These are phyloP conservation scores for Listronotus oregonensis DNA, from an alignment of 1,140 invertebrate species.

Conservation along the genomic window DNA sequence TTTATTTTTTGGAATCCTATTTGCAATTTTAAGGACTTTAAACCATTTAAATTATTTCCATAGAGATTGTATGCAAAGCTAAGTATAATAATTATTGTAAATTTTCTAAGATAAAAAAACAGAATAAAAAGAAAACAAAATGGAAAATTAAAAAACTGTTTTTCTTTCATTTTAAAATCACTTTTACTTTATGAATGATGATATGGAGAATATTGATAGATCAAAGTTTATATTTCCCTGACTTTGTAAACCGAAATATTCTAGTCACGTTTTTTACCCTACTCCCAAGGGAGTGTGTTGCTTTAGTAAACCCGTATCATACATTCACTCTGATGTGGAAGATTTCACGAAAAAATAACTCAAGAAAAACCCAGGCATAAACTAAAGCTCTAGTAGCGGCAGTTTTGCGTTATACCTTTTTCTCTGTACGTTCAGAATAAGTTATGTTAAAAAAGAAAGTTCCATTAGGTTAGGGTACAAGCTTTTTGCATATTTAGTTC, in stretches of 20 bases:
- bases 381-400: conserved; percentile 11
- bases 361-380: conserved; percentile 19
- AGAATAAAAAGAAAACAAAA: too few relatives aligned
- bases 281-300: conserved; percentile 24
- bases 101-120: too few relatives aligned
- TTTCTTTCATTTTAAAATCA: conserved; percentile 27
- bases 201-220: conserved; percentile 35
- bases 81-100: too few relatives aligned
- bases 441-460: too few relatives aligned
- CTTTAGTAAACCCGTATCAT: conserved; percentile 2
- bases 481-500: too few relatives aligned
- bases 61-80: too few relatives aligned
- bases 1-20: too few relatives aligned
- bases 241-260: conserved; percentile 8
- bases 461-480: too few relatives aligned
- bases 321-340: neutral
- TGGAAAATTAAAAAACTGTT: neutral
- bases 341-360: conserved; percentile 25
- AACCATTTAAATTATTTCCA: too few relatives aligned
- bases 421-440: conserved; percentile 7
- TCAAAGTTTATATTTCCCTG: conserved; percentile 29
- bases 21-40: too few relatives aligned
- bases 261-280: conserved; percentile 20
- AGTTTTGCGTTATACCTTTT: conserved; percentile 18
- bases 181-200: conserved; percentile 31